phyloP scores from a whole-genome alignment of 2,888 invertebrate species.

The Carcina quercana region DNA sequence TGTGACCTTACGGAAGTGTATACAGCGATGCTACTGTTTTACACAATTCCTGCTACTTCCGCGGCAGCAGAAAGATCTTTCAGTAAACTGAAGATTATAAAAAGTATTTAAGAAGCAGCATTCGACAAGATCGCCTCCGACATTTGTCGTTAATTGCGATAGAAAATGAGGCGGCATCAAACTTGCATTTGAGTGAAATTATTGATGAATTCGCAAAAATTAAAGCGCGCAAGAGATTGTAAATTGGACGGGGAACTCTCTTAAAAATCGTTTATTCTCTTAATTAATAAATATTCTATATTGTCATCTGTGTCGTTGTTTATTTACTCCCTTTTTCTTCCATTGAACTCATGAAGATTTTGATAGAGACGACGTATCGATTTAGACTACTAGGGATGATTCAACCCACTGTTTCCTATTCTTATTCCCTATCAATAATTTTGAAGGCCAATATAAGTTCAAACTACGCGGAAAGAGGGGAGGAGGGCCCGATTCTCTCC shows the following conservation, averaged over 20 bases:
- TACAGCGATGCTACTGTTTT: slow-evolving; percentile 17
- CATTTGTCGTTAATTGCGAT: slow-evolving; percentile 17
- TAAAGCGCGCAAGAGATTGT: slow-evolving; percentile 9
- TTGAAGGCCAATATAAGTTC: background rate
- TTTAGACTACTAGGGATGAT: too few relatives aligned
- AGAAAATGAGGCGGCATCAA: slow-evolving; percentile 12
- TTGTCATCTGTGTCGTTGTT: too few relatives aligned
- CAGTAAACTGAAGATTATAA: slow-evolving; percentile 18
- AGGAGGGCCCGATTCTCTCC: background rate
- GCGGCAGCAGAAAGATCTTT: slow-evolving; percentile 15
- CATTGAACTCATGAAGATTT: too few relatives aligned
- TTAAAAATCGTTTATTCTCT: too few relatives aligned
- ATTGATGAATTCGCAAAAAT: slow-evolving; percentile 13
- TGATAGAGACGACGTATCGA: too few relatives aligned
- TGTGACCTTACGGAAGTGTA: slow-evolving; percentile 14
- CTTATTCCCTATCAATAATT: too few relatives aligned
- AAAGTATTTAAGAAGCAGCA: slow-evolving; percentile 14
- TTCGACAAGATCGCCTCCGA: slow-evolving; percentile 15
- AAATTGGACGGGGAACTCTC: too few relatives aligned
- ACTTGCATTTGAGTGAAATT: slow-evolving; percentile 16
- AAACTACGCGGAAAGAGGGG: background rate
- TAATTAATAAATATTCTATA: too few relatives aligned
- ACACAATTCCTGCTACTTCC: slow-evolving; percentile 16
- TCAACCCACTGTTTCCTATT: too few relatives aligned
- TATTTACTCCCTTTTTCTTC: too few relatives aligned